These are phyloP conservation scores for Lordiphosa mommai DNA, from an alignment of 1,140 invertebrate genomes.

Conservation along the genomic window DNA sequence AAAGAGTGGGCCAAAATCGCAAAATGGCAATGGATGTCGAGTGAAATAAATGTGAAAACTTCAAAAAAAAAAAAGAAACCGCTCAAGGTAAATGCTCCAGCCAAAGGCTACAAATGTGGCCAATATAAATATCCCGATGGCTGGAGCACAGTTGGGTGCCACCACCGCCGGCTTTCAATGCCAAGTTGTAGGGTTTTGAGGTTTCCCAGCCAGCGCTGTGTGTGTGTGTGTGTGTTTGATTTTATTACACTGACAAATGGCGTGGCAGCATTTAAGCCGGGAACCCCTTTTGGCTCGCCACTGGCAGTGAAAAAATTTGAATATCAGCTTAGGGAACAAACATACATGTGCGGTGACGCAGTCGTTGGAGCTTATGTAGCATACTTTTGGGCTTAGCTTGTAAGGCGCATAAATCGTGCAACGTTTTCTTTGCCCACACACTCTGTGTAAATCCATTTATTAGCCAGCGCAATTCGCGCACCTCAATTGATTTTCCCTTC, in stretches of 20 bases:
- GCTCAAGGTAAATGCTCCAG: conserved; percentile 64
- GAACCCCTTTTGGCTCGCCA: conserved; percentile 53
- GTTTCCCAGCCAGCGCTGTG: conserved; percentile 8
- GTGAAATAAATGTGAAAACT: conserved; percentile 75
- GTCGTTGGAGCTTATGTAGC: conserved; percentile 60
- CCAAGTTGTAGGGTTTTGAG: conserved; percentile 35
- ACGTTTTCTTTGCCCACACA: conserved; percentile 18
- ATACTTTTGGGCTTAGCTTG: conserved; percentile 71
- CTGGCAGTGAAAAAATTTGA: conserved; percentile 66
- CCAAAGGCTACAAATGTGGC: conserved; percentile 67
- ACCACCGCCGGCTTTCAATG: conserved; percentile 14
- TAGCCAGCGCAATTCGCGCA: conserved; percentile 47
- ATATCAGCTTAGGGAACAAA: conserved; percentile 59
- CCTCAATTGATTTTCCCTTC: conserved; percentile 67
- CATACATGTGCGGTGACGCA: conserved; percentile 53
- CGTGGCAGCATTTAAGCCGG: conserved; percentile 67
- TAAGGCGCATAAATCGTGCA: conserved; percentile 72
- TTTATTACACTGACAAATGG: conserved; percentile 79
- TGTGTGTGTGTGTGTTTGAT: conserved; percentile 70
- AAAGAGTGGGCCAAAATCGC: conserved; percentile 54
- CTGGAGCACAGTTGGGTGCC: conserved; percentile 25
- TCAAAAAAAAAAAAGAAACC: conserved; percentile 74
- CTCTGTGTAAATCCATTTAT: conserved; percentile 59
- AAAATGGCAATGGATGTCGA: conserved; percentile 37
- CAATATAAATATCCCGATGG: conserved; percentile 72